Evolutionary conservation across 2,113 vertebrate species (phyloP).

Genomic region (Pluvialis apricaria): DNA sequence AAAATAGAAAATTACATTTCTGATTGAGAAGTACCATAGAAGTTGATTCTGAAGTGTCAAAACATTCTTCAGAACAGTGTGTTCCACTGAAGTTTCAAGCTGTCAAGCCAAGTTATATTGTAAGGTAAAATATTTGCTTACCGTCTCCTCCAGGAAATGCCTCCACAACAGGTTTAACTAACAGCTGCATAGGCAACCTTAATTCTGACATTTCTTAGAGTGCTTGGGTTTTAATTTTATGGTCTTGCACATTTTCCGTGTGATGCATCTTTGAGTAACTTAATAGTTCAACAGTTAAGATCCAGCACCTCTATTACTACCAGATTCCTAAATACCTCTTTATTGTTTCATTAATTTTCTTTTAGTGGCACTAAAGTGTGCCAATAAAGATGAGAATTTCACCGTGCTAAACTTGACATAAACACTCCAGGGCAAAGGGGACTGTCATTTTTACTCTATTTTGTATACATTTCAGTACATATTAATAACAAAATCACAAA

Average conservation of each 20-base stretch:
- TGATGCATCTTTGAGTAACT: background rate
- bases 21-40: background rate
- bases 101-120: background rate
- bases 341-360: background rate
- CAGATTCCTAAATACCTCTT: background rate
- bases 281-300: background rate
- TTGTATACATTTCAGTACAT: background rate
- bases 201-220: background rate
- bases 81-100: background rate
- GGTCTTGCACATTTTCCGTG: background rate
- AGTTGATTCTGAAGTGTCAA: background rate
- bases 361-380: background rate
- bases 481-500: background rate
- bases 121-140: background rate
- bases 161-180: background rate
- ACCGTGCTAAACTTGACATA: background rate
- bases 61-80: background rate
- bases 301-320: background rate
- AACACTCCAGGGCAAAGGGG: background rate
- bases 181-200: background rate
- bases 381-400: background rate
- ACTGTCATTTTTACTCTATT: background rate
- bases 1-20: background rate
- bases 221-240: background rate
- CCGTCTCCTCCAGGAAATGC: background rate